Conservation (phyloP, 2,888 invertebrate genomes). For the Thymelicus sylvestris region DNA sequence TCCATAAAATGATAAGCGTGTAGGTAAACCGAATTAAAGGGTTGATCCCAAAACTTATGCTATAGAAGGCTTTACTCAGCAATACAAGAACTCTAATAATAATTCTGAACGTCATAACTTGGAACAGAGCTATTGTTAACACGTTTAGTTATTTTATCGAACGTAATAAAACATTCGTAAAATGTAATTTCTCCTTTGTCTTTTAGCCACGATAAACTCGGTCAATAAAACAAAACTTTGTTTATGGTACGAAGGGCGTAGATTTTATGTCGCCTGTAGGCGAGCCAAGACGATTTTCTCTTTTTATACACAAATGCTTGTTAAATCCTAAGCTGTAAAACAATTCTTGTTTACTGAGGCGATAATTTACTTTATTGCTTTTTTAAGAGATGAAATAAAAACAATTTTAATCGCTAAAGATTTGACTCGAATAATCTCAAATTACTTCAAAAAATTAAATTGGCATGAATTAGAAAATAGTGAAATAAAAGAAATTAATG, state of each 20-base stretch:
- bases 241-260: slow-evolving; percentile 19
- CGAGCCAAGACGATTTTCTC: slow-evolving; percentile 14
- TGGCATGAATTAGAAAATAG: no score
- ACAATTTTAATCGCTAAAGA: background rate
- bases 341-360: slow-evolving; percentile 9
- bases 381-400: background rate
- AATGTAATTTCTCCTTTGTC: slow-evolving; percentile 10
- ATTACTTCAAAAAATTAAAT: no score
- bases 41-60: no score
- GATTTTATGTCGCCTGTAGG: slow-evolving; percentile 13
- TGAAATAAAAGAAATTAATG: no score
- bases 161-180: slow-evolving; percentile 5
- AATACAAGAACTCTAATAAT: no score
- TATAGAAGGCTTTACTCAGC: no score
- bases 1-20: no score
- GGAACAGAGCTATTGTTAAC: background rate
- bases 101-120: background rate
- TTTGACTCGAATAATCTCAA: background rate
- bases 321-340: slow-evolving; percentile 12
- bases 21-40: no score
- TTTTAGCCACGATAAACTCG: background rate
- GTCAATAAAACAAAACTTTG: slow-evolving; percentile 9
- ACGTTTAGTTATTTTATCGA: slow-evolving; percentile 3
- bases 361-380: background rate
- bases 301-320: slow-evolving; percentile 14